phyloP scores from a whole-genome alignment of 1,140 invertebrate species.

The Agrypnia vestita region DNA sequence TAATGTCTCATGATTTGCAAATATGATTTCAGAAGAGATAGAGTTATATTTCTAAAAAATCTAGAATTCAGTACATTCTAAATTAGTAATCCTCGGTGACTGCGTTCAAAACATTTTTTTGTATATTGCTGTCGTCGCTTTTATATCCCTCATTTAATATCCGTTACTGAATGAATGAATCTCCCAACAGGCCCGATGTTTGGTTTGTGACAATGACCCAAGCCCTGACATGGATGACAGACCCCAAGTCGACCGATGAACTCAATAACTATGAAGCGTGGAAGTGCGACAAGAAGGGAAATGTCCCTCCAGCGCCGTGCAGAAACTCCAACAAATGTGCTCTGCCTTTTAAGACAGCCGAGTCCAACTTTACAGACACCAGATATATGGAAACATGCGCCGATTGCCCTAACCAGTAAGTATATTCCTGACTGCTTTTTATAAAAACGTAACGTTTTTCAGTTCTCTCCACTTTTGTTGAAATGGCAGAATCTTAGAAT shows the following conservation, averaged over 20 bases:
- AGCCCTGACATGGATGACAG: conserved; percentile 91
- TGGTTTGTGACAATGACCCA: conserved; percentile 94
- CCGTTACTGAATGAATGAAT: too few species aligned
- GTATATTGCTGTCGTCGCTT: too few species aligned
- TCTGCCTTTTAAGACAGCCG: conserved; percentile 83
- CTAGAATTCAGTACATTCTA: too few species aligned
- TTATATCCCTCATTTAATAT: too few species aligned
- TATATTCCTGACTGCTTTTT: neutral
- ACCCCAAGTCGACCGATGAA: conserved; percentile 82
- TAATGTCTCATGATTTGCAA: too few species aligned
- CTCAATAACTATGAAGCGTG: conserved; percentile 86
- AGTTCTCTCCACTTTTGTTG: too few species aligned
- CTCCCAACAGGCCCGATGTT: conserved; percentile 81
- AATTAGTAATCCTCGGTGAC: too few species aligned
- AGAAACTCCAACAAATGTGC: conserved; percentile 90
- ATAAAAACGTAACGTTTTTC: too few species aligned
- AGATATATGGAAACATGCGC: conserved; percentile 91
- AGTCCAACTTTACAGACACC: conserved; percentile 84
- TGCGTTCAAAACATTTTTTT: too few species aligned
- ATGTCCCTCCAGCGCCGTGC: conserved; percentile 82
- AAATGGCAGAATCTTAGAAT: too few species aligned
- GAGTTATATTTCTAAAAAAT: too few species aligned
- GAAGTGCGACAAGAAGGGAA: conserved; percentile 84
- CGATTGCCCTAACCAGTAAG: conserved; percentile 87
- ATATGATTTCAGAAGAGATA: too few species aligned